Percentiles rank a stretch among this genome's conserved stretches.
phyloP scores from a whole-genome alignment of 2,113 vertebrate species.

The Leptodactylus fuscus region DNA sequence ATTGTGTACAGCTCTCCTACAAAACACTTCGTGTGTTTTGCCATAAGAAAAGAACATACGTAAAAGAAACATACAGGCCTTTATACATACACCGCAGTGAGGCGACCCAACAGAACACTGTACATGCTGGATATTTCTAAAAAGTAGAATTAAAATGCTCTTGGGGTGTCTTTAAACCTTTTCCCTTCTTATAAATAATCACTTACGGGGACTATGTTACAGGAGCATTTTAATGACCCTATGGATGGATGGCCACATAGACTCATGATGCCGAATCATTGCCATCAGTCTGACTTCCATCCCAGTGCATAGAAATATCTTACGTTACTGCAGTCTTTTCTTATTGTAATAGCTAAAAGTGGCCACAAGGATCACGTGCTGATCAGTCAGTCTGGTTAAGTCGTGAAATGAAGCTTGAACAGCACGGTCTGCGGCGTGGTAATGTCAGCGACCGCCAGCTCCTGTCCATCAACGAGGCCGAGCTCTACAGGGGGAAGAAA shows the following conservation, averaged over 20 bases:
- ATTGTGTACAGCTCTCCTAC: constrained; percentile 57
- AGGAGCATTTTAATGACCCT: constrained; percentile 62
- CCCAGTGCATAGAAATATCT: constrained; percentile 64
- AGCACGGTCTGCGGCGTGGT: constrained; percentile 94
- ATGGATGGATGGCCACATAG: constrained; percentile 41
- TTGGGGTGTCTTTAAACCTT: constrained; percentile 55
- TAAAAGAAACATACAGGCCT: constrained; percentile 61
- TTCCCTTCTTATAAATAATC: constrained; percentile 32
- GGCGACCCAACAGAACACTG: constrained; percentile 29
- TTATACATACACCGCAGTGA: constrained; percentile 50
- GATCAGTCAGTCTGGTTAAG: constrained; percentile 69
- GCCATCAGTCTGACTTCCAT: constrained; percentile 53
- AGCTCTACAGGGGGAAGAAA: constrained; percentile 78
- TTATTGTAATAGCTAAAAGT: constrained; percentile 65
- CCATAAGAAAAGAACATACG: constrained; percentile 61
- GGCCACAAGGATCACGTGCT: constrained; percentile 58
- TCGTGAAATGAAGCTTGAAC: constrained; percentile 91
- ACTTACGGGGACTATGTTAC: constrained; percentile 58
- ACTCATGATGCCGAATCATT: constrained; percentile 57
- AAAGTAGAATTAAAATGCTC: constrained; percentile 59
- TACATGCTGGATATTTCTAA: constrained; percentile 53
- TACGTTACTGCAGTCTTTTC: constrained; percentile 32
- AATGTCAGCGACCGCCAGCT: constrained; percentile 91
- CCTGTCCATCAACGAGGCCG: constrained; percentile 88
- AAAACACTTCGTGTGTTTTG: constrained; percentile 29